These are phyloP conservation scores for Acleris emargana DNA, from an alignment of 2,888 invertebrate genomes.

Conservation along the genomic window DNA sequence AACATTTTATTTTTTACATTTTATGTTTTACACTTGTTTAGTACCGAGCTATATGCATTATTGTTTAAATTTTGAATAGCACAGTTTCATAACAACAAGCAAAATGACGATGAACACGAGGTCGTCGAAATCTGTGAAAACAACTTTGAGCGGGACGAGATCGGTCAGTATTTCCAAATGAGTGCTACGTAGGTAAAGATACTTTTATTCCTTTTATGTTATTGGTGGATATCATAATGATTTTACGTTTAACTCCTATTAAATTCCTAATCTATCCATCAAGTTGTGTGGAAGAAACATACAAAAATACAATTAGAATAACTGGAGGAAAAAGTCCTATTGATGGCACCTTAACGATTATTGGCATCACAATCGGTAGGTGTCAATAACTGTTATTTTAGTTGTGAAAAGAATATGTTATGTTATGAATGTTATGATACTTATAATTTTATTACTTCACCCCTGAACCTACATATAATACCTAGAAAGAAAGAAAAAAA, in stretches of 20 bases:
- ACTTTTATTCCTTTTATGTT: background rate
- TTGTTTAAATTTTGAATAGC: background rate
- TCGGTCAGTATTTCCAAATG: conserved; percentile 47
- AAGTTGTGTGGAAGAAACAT: background rate
- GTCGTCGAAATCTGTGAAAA: conserved; percentile 40
- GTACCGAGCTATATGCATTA: too few relatives aligned
- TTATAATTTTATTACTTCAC: conserved; percentile 3
- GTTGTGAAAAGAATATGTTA: too few relatives aligned
- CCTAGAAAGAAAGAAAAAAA: too few relatives aligned
- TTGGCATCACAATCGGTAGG: too few relatives aligned
- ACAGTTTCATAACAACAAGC: background rate
- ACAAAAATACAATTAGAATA: background rate
- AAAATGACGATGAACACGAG: conserved; percentile 7
- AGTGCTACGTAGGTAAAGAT: background rate
- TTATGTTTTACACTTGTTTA: background rate
- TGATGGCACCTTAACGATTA: too few relatives aligned
- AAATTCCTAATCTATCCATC: too few relatives aligned
- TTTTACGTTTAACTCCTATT: too few relatives aligned
- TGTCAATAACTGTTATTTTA: too few relatives aligned
- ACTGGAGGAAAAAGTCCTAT: too few relatives aligned
- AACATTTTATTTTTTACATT: conserved; percentile 13
- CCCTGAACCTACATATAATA: background rate
- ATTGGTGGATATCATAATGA: too few relatives aligned
- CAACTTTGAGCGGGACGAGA: conserved; percentile 48
- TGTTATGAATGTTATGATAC: too few relatives aligned